phyloP scores from a whole-genome alignment of 2,888 invertebrate species.

The Scaptodrosophila latifasciaeformis region DNA sequence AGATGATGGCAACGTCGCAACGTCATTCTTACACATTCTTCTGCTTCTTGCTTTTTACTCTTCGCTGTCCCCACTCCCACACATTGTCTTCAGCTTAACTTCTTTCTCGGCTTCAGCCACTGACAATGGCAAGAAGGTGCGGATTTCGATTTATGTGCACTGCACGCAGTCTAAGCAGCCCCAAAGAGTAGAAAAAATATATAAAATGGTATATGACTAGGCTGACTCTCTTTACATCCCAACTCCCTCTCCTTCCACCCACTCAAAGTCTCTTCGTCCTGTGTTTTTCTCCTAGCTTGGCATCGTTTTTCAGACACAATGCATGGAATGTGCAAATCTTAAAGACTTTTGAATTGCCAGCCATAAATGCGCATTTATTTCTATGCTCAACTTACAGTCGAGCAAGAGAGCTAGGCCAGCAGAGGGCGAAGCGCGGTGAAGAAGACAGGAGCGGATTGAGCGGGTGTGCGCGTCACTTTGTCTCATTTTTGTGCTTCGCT shows the following conservation, averaged over 20 bases:
- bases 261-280: too few species aligned
- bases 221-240: too few species aligned
- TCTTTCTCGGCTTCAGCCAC: neutral
- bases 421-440: constrained; percentile 8
- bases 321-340: constrained; percentile 67
- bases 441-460: constrained; percentile 14
- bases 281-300: too few species aligned
- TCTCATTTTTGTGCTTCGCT: constrained; percentile 69
- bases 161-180: constrained; percentile 50
- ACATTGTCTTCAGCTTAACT: too few species aligned
- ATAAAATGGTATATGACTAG: too few species aligned
- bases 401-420: neutral
- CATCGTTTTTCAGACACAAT: too few species aligned
- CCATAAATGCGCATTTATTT: constrained; percentile 69
- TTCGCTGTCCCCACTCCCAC: neutral
- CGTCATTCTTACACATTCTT: constrained; percentile 38
- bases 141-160: constrained; percentile 68
- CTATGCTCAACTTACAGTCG: constrained; percentile 59
- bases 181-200: too few species aligned
- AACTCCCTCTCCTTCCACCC: too few species aligned
- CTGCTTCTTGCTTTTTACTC: neutral
- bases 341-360: constrained; percentile 68
- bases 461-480: constrained; percentile 58
- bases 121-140: constrained; percentile 63
- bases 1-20: constrained; percentile 7